These are phyloP conservation scores for Odontamblyopus rebecca DNA, from an alignment of 2,797 vertebrate species.

Conservation along the genomic window DNA sequence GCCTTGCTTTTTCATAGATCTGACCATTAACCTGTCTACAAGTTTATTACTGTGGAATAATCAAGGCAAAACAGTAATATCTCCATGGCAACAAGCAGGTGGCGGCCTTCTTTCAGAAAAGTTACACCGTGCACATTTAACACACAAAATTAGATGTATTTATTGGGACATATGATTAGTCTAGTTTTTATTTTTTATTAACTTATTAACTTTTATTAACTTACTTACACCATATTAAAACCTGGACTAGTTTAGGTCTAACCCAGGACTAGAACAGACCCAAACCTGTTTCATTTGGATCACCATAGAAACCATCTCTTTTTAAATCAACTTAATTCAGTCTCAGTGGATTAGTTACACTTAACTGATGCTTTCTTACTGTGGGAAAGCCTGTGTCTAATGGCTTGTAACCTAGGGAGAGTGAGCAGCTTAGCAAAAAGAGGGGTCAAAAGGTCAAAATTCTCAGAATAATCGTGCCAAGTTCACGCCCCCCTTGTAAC, in stretches of 20 bases:
- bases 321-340: slow-evolving; percentile 20
- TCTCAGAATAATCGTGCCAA: slow-evolving; percentile 51
- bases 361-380: not conserved
- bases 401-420: not conserved
- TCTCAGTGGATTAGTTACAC: slow-evolving; percentile 3
- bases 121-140: not conserved
- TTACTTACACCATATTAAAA: too few species aligned
- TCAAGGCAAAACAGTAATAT: too few species aligned
- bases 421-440: slow-evolving; percentile 11
- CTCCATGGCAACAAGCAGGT: too few species aligned
- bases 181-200: not conserved
- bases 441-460: slow-evolving; percentile 51
- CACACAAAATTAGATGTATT: not conserved
- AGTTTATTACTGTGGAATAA: too few species aligned
- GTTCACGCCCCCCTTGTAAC: slow-evolving; percentile 55
- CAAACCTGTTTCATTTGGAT: too few species aligned
- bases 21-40: too few species aligned
- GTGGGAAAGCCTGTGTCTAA: not conserved
- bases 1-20: too few species aligned
- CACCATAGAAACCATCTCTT: too few species aligned
- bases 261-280: too few species aligned
- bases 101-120: too few species aligned
- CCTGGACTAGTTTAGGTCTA: too few species aligned
- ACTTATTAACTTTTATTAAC: too few species aligned
- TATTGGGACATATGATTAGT: not conserved